Base-by-base conservation (phyloP, 2,797 vertebrate genomes). In the Poeciliopsis presidionis region DNA sequence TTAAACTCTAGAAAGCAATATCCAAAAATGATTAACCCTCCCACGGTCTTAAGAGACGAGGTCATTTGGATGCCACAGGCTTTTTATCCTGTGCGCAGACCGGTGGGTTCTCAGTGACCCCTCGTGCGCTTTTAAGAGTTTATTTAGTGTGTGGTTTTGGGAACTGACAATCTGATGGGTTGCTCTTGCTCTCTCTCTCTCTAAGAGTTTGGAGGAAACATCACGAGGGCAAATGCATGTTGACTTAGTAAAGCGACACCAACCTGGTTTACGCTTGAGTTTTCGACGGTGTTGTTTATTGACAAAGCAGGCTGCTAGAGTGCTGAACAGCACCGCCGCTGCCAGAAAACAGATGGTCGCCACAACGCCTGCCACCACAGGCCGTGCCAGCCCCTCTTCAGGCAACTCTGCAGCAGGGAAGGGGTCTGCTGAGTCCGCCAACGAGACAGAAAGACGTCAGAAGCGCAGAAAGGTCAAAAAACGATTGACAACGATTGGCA, bases 271-370 rank as follows among this genome's bases (percentile, higher is more conserved):
- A 87, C 98, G 97, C 88, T 99, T 99, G 89, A 99, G 96, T 93
- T 99, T 99, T 90, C 97, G 97, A 72, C 97, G 97, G 86, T 98
- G 97, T 92, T 99, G 98, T 91, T 98, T 98, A 94, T 99, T 99
- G 91, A 99, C 98, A 67, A 99, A 99, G 95, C 98, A 99, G 87
- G 98, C 98, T 1, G 98, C 98, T 47, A 99, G 96, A 25, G 98
- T 99, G 94, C 98, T 99, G 92, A 99, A 99, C 80, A 99, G 96
- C 88, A 99, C 96, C 70, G 98, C 98, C 0, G 98, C 98, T 39
- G 98, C 98, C 94, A 99, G 94, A 90, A 99, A 99, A 92, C 98
- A 99, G 92, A 99, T 99, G 86, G 98, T 99, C 74, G 98, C 98
- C 82, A 99, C 98, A 0, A 99, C 98, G 55, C 98, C 98, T 49